These are phyloP conservation scores for Agapornis roseicollis DNA, from an alignment of 2,113 vertebrate genomes.

Conservation along the genomic window DNA sequence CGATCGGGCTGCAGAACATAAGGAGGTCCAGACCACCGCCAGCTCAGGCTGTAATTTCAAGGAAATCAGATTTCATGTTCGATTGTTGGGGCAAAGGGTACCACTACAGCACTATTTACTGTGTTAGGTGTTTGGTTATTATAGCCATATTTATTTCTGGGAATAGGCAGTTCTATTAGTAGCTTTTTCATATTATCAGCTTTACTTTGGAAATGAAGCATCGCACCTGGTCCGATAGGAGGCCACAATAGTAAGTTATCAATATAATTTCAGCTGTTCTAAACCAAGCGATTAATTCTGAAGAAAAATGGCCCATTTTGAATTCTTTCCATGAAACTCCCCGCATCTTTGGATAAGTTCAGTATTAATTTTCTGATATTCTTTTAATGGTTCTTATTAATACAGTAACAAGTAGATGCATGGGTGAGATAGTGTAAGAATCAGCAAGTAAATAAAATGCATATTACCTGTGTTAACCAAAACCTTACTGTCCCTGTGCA, in stretches of 20 bases:
- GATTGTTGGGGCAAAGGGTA: background rate
- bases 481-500: background rate
- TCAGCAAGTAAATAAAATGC: background rate
- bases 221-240: background rate
- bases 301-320: background rate
- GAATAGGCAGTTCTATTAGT: background rate
- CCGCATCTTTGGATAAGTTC: background rate
- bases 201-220: background rate
- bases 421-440: background rate
- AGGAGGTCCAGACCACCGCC: background rate
- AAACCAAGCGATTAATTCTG: background rate
- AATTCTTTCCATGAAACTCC: background rate
- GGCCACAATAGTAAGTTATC: background rate
- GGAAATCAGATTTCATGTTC: background rate
- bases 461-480: background rate
- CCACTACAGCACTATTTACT: background rate
- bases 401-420: background rate
- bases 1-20: background rate
- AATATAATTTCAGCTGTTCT: background rate
- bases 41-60: background rate
- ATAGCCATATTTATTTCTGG: background rate
- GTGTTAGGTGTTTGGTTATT: background rate
- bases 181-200: background rate
- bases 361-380: background rate
- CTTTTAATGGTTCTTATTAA: background rate